A percentile compares a stretch with the other conserved stretches of the same genome.
Evolutionary conservation across 2,797 vertebrate genomes (phyloP).

Genomic region (Ctenochaetus hawaiiensis): DNA sequence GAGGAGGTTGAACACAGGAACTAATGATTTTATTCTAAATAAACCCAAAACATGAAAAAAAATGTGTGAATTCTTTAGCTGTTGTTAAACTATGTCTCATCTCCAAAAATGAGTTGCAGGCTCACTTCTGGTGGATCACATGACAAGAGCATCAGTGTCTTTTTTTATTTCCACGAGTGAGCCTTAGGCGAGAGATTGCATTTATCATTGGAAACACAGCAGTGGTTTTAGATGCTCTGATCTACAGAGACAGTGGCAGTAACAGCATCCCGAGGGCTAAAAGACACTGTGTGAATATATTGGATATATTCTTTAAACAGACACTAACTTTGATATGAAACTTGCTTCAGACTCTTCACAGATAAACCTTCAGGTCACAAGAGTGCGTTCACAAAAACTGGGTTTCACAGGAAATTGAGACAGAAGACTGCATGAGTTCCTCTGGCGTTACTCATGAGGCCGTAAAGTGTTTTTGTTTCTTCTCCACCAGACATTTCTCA

Average conservation of each 20-base stretch:
- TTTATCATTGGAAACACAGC: slow-evolving; percentile 14
- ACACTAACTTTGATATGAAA: neutral
- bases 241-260: slow-evolving; percentile 35
- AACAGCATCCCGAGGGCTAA: slow-evolving; percentile 10
- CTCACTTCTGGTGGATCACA: slow-evolving; percentile 23
- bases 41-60: neutral
- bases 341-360: neutral
- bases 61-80: slow-evolving; percentile 1
- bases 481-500: neutral
- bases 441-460: neutral
- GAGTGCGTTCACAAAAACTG: neutral
- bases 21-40: neutral
- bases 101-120: slow-evolving; percentile 13
- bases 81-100: slow-evolving; percentile 7
- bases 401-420: neutral
- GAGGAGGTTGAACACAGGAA: neutral
- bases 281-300: neutral
- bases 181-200: slow-evolving; percentile 22
- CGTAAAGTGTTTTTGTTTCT: neutral
- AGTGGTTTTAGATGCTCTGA: slow-evolving; percentile 26
- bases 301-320: slow-evolving; percentile 2
- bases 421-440: neutral
- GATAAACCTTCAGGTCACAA: neutral
- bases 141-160: slow-evolving; percentile 1
- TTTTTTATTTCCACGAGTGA: slow-evolving; percentile 12